A percentile compares a stretch with the other conserved stretches of the same genome.
These are phyloP conservation scores for Melanostoma mellinum DNA, from an alignment of 2,888 invertebrate genomes.

Conservation along the genomic window DNA sequence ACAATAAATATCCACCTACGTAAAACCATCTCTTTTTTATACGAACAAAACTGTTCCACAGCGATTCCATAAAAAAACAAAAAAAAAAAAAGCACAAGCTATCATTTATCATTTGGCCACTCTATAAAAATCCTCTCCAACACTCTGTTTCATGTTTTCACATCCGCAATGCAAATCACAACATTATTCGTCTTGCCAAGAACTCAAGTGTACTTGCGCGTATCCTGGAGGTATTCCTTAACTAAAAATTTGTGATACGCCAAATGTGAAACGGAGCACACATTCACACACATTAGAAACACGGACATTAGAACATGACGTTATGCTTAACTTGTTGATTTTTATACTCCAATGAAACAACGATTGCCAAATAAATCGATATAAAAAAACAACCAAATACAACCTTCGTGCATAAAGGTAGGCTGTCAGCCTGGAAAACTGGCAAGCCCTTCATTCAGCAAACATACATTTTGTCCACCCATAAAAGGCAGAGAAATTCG, in stretches of 20 bases:
- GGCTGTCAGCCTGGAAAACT: constrained; percentile 1
- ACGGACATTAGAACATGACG: constrained; percentile 42
- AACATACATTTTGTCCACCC: constrained; percentile 30
- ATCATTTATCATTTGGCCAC: constrained; percentile 65
- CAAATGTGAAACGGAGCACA: constrained; percentile 31
- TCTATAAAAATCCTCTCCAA: constrained; percentile 54
- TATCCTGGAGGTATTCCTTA: constrained; percentile 39
- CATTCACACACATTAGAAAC: not conserved
- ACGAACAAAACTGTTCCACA: not conserved
- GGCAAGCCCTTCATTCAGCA: constrained; percentile 22
- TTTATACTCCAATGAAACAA: constrained; percentile 32
- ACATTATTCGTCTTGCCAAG: constrained; percentile 63
- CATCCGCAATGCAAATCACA: constrained; percentile 68
- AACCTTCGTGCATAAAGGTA: not conserved
- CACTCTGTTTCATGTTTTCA: constrained; percentile 60
- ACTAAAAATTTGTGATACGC: constrained; percentile 25
- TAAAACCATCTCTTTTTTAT: not conserved
- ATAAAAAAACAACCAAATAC: constrained; percentile 3
- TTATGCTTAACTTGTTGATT: constrained; percentile 62
- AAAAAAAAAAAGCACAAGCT: not conserved
- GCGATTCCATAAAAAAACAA: not conserved
- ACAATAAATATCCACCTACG: too few species aligned
- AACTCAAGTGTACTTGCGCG: constrained; percentile 41
- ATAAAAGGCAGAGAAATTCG: constrained; percentile 36
- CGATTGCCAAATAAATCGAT: constrained; percentile 38